phyloP scores from a whole-genome alignment of 2,797 vertebrate species.

The Sebastes minor region DNA sequence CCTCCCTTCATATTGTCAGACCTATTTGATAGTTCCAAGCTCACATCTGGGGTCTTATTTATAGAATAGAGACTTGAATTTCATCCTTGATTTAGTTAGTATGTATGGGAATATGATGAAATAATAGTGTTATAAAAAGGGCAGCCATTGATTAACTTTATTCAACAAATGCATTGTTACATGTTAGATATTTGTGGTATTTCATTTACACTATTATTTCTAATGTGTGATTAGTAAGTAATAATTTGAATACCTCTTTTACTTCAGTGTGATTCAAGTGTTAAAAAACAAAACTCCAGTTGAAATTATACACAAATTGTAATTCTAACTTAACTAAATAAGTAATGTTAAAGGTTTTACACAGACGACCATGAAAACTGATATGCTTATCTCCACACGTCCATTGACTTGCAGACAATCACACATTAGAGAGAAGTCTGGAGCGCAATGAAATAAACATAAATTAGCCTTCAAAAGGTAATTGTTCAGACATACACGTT shows the following conservation, averaged over 20 bases:
- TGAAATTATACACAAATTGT: background rate
- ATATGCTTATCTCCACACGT: background rate
- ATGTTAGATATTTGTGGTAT: background rate
- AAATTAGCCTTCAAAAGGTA: background rate
- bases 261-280: background rate
- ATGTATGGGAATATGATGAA: background rate
- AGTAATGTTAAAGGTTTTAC: background rate
- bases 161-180: background rate
- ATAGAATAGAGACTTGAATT: constrained; percentile 4
- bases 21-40: constrained; percentile 25
- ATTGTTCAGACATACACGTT: background rate
- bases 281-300: background rate
- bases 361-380: background rate
- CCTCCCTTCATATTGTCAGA: constrained; percentile 49
- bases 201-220: background rate
- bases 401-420: background rate
- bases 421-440: background rate
- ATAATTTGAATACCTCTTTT: background rate
- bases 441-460: background rate
- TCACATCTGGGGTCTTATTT: constrained; percentile 18
- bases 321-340: background rate
- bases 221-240: background rate
- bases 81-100: background rate
- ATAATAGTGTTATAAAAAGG: background rate
- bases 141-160: background rate